These are phyloP conservation scores for Rhagoletis zephyria DNA, from an alignment of 1,140 invertebrate species.

Conservation along the genomic window DNA sequence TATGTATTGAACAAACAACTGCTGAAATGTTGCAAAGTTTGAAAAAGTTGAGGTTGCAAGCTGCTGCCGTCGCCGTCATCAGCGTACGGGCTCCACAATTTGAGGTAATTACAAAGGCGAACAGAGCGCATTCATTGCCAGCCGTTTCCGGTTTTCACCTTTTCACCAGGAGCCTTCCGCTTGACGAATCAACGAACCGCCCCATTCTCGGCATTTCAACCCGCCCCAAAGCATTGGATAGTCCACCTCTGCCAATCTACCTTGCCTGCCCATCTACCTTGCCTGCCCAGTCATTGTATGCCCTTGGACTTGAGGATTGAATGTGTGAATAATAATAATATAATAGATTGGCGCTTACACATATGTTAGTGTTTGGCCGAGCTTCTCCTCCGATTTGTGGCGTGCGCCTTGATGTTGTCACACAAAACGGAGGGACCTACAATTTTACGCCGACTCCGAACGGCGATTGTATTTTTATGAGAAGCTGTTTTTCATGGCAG, in stretches of 20 bases:
- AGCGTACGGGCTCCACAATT: not conserved
- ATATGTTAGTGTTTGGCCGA: no score
- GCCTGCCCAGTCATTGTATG: not conserved
- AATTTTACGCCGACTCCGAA: no score
- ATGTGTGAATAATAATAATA: not conserved
- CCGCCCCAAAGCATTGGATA: not conserved
- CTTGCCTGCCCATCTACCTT: not conserved
- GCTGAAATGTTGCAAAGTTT: conserved; percentile 52
- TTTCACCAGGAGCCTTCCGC: conserved; percentile 34
- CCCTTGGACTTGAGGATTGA: conserved; percentile 16
- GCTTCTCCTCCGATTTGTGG: no score
- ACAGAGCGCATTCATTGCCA: conserved; percentile 24
- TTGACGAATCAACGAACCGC: not conserved
- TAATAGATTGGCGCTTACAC: not conserved
- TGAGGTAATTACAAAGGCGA: conserved; percentile 41
- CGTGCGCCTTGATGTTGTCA: no score
- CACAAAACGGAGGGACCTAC: no score
- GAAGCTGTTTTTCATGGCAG: no score
- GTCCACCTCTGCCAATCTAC: not conserved
- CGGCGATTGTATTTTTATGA: no score
- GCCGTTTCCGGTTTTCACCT: conserved; percentile 33
- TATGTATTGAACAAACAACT: conserved; percentile 28
- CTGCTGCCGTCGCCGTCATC: not conserved
- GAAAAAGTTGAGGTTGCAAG: conserved; percentile 27
- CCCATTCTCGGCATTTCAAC: not conserved